phyloP scores from a whole-genome alignment of 2,888 invertebrate genomes.

The Nasonia oneida region DNA sequence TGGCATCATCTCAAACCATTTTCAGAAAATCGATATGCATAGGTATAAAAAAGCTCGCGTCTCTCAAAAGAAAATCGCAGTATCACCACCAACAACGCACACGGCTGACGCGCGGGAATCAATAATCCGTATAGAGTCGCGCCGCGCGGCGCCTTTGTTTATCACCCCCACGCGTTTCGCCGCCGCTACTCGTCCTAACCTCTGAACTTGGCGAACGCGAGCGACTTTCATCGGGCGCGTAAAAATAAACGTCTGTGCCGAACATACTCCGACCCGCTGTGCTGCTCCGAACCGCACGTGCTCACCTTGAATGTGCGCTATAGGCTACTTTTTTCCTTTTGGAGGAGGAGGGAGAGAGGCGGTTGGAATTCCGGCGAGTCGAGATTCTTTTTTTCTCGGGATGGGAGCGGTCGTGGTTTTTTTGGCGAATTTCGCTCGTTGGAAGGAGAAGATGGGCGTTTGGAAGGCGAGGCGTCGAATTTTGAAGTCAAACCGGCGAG shows the following conservation, averaged over 20 bases:
- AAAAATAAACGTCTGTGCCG: neutral
- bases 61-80: neutral
- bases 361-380: neutral
- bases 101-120: neutral
- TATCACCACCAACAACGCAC: neutral
- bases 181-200: neutral
- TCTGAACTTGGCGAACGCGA: neutral
- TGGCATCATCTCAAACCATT: neutral
- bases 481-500: too few species aligned
- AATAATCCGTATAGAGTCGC: neutral
- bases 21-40: neutral
- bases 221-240: neutral
- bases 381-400: neutral
- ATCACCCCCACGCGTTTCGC: neutral
- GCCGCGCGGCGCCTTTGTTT: neutral
- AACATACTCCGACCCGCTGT: neutral
- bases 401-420: neutral
- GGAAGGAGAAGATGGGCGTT: too few species aligned
- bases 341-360: neutral
- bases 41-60: too few species aligned
- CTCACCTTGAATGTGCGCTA: slow-evolving; percentile 24
- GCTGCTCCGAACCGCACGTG: neutral
- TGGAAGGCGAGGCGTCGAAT: too few species aligned
- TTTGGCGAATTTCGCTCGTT: too few species aligned
- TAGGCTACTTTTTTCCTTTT: neutral